These are phyloP conservation scores for Napeogenes sylphis DNA, from an alignment of 2,888 invertebrate species.

Conservation along the genomic window DNA sequence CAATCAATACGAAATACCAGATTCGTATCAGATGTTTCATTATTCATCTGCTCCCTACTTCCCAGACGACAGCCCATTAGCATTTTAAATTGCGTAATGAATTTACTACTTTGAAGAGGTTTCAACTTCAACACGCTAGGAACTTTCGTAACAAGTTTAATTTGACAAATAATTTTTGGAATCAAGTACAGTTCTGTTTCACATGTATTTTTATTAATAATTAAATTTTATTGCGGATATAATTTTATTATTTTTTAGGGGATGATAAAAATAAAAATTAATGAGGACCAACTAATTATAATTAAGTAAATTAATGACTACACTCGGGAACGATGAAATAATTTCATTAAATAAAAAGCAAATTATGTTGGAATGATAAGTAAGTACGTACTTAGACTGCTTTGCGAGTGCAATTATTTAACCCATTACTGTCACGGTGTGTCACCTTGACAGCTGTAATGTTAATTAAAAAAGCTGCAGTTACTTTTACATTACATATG, in stretches of 20 bases:
- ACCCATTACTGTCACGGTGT: neutral
- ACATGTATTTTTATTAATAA: neutral
- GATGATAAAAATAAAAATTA: too few species aligned
- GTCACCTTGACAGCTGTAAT: conserved; percentile 3
- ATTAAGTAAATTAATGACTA: too few species aligned
- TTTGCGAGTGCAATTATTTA: conserved; percentile 1
- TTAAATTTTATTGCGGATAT: too few species aligned
- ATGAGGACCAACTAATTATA: too few species aligned
- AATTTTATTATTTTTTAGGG: too few species aligned
- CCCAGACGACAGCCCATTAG: conserved; percentile 64
- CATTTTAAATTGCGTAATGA: conserved; percentile 72
- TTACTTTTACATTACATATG: neutral
- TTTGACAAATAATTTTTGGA: conserved; percentile 13
- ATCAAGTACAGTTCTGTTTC: conserved; percentile 5
- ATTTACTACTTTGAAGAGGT: conserved; percentile 46
- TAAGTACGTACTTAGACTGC: neutral
- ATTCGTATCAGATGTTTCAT: conserved; percentile 60
- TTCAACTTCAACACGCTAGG: conserved; percentile 22
- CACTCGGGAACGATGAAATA: neutral
- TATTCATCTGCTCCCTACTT: conserved; percentile 56
- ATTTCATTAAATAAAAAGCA: conserved; percentile 5
- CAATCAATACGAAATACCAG: conserved; percentile 49
- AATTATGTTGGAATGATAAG: conserved; percentile 4
- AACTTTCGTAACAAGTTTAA: conserved; percentile 12
- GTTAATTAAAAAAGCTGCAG: conserved; percentile 1